phyloP scores from a whole-genome alignment of 2,888 invertebrate species.

The Strigamia maritima region DNA sequence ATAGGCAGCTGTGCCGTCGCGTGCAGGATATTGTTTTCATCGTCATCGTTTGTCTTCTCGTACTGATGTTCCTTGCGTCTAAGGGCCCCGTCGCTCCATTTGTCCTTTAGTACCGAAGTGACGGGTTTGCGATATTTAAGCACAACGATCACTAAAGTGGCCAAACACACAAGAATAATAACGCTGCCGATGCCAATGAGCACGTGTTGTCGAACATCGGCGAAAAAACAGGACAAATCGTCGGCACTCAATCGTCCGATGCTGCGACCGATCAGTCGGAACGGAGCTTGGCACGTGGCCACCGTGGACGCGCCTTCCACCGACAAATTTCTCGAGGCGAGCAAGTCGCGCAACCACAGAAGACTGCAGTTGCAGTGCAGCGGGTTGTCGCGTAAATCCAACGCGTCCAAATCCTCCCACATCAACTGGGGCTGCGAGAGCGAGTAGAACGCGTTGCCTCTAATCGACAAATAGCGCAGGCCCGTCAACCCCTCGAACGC shows the following conservation, averaged over 20 bases:
- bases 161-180: slow-evolving; percentile 36
- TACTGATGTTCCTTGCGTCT: slow-evolving; percentile 42
- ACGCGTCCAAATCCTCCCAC: slow-evolving; percentile 66
- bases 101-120: slow-evolving; percentile 42
- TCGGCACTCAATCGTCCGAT: slow-evolving; percentile 39
- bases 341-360: slow-evolving; percentile 63
- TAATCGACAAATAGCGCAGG: slow-evolving; percentile 70
- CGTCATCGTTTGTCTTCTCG: slow-evolving; percentile 42
- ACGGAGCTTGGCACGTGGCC: slow-evolving; percentile 37
- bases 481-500: slow-evolving; percentile 80
- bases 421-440: slow-evolving; percentile 72
- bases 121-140: slow-evolving; percentile 41
- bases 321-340: slow-evolving; percentile 38
- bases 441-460: slow-evolving; percentile 70
- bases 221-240: slow-evolving; percentile 41
- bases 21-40: slow-evolving; percentile 41
- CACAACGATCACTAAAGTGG: slow-evolving; percentile 40
- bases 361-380: slow-evolving; percentile 82
- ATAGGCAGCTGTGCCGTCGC: slow-evolving; percentile 33
- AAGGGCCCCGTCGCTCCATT: slow-evolving; percentile 43
- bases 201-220: slow-evolving; percentile 40
- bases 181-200: slow-evolving; percentile 40
- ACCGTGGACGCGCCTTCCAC: background rate
- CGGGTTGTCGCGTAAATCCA: slow-evolving; percentile 77
- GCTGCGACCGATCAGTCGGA: slow-evolving; percentile 28